Percentiles rank a stretch among this genome's conserved stretches.
These are phyloP conservation scores for Lamellibrachia columna DNA, from an alignment of 2,888 invertebrate genomes.

Conservation along the genomic window DNA sequence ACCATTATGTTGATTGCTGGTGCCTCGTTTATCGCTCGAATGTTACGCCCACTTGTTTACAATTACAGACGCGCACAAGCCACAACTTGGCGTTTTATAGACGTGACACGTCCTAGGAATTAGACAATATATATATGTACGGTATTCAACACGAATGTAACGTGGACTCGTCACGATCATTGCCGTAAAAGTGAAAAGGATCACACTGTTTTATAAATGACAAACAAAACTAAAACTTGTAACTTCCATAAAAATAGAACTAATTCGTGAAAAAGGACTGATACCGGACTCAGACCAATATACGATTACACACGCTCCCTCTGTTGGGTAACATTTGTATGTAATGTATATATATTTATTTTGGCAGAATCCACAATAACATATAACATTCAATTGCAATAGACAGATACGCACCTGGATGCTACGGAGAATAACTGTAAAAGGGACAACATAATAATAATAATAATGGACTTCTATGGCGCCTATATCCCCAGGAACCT, in stretches of 20 bases:
- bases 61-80: neutral
- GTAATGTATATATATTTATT: too few relatives aligned
- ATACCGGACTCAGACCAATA: neutral
- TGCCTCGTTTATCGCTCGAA: neutral
- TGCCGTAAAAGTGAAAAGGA: neutral
- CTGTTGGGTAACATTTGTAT: too few relatives aligned
- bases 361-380: too few relatives aligned
- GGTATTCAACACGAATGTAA: neutral
- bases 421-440: too few relatives aligned
- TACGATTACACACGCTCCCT: neutral
- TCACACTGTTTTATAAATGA: neutral
- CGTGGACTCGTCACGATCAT: neutral
- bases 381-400: too few relatives aligned
- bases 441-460: too few relatives aligned
- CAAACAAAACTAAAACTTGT: neutral
- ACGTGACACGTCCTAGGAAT: too few relatives aligned
- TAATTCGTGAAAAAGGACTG: neutral
- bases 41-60: conserved; percentile 12
- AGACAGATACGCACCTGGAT: too few relatives aligned
- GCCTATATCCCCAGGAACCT: too few relatives aligned
- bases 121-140: neutral
- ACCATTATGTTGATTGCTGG: neutral
- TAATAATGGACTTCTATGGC: too few relatives aligned
- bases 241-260: neutral
- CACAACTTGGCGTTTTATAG: neutral